phyloP scores from a whole-genome alignment of 2,113 vertebrate species.

The Peromyscus maniculatus region DNA sequence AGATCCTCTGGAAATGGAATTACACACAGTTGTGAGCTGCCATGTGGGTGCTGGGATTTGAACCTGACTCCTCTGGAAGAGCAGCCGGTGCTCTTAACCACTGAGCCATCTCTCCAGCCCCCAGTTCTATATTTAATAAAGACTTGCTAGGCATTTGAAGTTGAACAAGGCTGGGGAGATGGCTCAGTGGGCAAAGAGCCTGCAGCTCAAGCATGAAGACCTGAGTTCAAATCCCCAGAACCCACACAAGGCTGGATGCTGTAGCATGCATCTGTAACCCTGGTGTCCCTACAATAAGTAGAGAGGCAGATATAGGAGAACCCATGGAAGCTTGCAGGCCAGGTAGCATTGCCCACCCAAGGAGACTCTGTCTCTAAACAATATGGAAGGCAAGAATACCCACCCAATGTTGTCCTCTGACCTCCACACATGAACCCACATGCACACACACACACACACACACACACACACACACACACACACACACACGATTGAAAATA shows the following conservation, averaged over 20 bases:
- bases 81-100: not conserved
- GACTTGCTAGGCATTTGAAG: not conserved
- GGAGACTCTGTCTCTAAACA: not conserved
- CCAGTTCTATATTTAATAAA: not conserved
- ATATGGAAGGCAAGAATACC: not conserved
- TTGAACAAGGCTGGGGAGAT: not conserved
- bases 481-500: not conserved
- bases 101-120: not conserved
- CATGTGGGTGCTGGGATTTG: not conserved
- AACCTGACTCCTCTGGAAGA: not conserved
- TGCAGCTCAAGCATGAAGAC: not conserved
- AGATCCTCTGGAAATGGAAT: not conserved
- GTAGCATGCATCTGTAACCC: not conserved
- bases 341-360: not conserved
- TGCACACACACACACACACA: not conserved
- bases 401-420: not conserved
- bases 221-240: not conserved
- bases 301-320: not conserved
- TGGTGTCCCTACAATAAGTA: not conserved
- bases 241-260: not conserved
- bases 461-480: not conserved
- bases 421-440: not conserved
- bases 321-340: not conserved
- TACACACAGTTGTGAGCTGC: not conserved
- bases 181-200: not conserved